A percentile compares a stretch with the other conserved stretches of the same genome.
Conservation (phyloP, 2,888 invertebrate species). For the Saturnia japonica region DNA sequence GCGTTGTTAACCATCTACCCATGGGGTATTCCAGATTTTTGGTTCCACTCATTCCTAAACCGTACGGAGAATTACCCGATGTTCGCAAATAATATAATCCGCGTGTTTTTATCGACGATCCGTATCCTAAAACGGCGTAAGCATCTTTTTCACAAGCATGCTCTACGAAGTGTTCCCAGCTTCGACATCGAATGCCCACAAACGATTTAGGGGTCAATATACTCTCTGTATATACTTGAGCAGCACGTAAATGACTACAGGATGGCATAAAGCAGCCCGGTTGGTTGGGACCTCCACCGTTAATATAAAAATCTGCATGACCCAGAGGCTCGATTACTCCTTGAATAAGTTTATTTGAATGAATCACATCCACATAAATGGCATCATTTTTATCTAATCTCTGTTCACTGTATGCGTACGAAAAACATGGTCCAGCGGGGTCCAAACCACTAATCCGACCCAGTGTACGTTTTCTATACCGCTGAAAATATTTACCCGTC, state of each 20-base stretch:
- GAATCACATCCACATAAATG: conserved; percentile 70
- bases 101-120: conserved; percentile 64
- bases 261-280: conserved; percentile 84
- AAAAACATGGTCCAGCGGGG: conserved; percentile 78
- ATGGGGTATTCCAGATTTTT: conserved; percentile 41
- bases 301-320: conserved; percentile 89
- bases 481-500: conserved; percentile 72
- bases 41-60: conserved; percentile 69
- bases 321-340: conserved; percentile 82
- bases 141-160: conserved; percentile 61
- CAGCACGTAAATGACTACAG: conserved; percentile 75
- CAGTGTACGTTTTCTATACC: conserved; percentile 60
- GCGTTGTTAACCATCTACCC: conserved; percentile 49
- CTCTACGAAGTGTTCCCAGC: conserved; percentile 66
- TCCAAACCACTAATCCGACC: conserved; percentile 77
- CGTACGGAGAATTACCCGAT: conserved; percentile 59
- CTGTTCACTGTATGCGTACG: conserved; percentile 66
- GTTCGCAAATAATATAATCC: conserved; percentile 75
- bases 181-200: conserved; percentile 62
- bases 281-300: conserved; percentile 86
- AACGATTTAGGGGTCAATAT: conserved; percentile 66
- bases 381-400: conserved; percentile 72
- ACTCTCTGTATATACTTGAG: conserved; percentile 70
- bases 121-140: conserved; percentile 70
- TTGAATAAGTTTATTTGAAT: conserved; percentile 73